phyloP scores from a whole-genome alignment of 1,140 invertebrate species.

The Drosophila jambulina region DNA sequence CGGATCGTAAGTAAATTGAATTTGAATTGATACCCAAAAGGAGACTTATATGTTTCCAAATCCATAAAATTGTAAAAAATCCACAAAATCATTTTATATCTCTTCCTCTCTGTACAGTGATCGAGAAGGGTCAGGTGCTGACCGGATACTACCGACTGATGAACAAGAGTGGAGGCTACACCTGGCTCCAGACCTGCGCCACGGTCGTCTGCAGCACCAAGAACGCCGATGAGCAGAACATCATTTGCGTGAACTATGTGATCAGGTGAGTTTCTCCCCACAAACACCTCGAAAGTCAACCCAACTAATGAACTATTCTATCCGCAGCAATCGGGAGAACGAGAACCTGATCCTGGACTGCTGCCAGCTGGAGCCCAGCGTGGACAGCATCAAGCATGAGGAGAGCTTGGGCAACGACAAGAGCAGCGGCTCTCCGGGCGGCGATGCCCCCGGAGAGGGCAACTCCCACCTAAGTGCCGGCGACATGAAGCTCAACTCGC shows the following conservation, averaged over 20 bases:
- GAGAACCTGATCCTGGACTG: slow-evolving; percentile 96
- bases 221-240: slow-evolving; percentile 97
- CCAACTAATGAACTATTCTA: not conserved
- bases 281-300: too few species aligned
- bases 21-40: not conserved
- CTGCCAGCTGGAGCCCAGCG: slow-evolving; percentile 94
- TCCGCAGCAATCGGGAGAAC: slow-evolving; percentile 93
- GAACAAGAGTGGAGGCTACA: slow-evolving; percentile 98
- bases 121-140: slow-evolving; percentile 98
- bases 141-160: slow-evolving; percentile 98
- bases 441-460: slow-evolving; percentile 87
- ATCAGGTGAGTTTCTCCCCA: slow-evolving; percentile 62
- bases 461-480: slow-evolving; percentile 54
- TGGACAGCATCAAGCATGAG: slow-evolving; percentile 91
- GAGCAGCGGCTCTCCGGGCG: slow-evolving; percentile 93
- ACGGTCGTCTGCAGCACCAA: slow-evolving; percentile 98
- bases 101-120: slow-evolving; percentile 89
- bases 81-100: not conserved
- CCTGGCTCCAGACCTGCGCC: slow-evolving; percentile 98
- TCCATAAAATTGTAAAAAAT: too few species aligned
- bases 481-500: slow-evolving; percentile 67
- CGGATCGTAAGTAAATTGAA: slow-evolving; percentile 92
- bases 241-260: slow-evolving; percentile 98
- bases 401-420: slow-evolving; percentile 91
- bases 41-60: too few species aligned